Evolutionary conservation across 1,140 invertebrate species (phyloP).

Genomic region (Meloidogyne chitwoodi): DNA sequence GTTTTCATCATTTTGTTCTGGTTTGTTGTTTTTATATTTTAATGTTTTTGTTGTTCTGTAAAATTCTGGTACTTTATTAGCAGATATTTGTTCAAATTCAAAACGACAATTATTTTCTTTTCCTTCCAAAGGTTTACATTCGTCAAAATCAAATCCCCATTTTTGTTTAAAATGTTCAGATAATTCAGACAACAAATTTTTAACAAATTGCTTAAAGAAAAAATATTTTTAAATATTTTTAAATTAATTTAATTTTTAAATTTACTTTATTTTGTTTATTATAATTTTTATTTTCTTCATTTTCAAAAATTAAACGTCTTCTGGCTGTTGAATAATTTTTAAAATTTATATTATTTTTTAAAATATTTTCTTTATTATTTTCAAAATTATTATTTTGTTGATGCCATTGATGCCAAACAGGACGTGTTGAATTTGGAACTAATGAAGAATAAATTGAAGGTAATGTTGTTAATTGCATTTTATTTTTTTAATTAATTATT

Average conservation of each 20-base stretch:
- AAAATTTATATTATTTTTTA: neutral
- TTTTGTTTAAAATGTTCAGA: conserved; percentile 13
- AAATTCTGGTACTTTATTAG: conserved; percentile 7
- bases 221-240: neutral
- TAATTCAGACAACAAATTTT: neutral
- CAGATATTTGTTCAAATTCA: neutral
- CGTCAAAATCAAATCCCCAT: conserved; percentile 17
- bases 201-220: conserved; percentile 15
- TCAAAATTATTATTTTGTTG: neutral
- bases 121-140: neutral
- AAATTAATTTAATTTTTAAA: neutral
- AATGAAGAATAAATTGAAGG: neutral
- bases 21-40: neutral
- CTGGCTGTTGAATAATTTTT: neutral
- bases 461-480: neutral
- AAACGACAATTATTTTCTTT: neutral
- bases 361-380: neutral
- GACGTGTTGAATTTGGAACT: conserved; percentile 11
- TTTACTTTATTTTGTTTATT: neutral
- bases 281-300: neutral
- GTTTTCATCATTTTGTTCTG: no score
- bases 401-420: conserved; percentile 11
- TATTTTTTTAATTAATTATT: neutral
- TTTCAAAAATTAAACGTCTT: conserved; percentile 7
- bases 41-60: conserved; percentile 5